These are phyloP conservation scores for Vanessa tameamea DNA, from an alignment of 1,140 invertebrate genomes.

Conservation along the genomic window DNA sequence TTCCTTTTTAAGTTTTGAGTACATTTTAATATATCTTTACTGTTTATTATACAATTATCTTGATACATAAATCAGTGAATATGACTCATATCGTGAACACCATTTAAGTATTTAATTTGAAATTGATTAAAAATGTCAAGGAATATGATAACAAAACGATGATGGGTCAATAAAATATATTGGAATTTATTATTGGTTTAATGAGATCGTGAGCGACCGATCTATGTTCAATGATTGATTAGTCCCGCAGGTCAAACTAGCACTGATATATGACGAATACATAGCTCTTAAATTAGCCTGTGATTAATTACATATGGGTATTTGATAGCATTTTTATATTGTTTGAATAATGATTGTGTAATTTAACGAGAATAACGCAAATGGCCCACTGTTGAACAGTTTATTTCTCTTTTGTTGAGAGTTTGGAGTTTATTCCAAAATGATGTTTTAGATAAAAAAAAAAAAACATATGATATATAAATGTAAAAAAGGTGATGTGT, in stretches of 20 bases:
- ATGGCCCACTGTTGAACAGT: too few species aligned
- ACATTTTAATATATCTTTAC: too few species aligned
- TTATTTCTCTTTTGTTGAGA: too few species aligned
- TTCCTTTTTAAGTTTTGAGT: neutral
- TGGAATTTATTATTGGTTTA: neutral
- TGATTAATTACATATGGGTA: conserved; percentile 1
- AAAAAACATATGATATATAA: too few species aligned
- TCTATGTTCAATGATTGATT: conserved; percentile 17
- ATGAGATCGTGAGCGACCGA: conserved; percentile 16
- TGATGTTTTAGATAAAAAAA: too few species aligned
- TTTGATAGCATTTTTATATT: neutral
- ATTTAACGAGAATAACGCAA: too few species aligned
- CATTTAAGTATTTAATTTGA: neutral
- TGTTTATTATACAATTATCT: too few species aligned
- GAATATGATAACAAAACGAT: neutral
- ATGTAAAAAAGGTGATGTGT: too few species aligned
- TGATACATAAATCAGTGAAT: too few species aligned
- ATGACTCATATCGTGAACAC: too few species aligned
- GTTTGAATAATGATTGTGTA: neutral
- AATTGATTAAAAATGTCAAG: neutral
- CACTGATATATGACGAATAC: conserved; percentile 18
- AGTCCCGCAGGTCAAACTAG: neutral
- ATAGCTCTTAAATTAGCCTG: neutral
- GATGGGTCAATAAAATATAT: neutral
- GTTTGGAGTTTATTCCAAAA: too few species aligned